Evolutionary conservation across 2,113 vertebrate species (phyloP).

Genomic region (Pluvialis apricaria): DNA sequence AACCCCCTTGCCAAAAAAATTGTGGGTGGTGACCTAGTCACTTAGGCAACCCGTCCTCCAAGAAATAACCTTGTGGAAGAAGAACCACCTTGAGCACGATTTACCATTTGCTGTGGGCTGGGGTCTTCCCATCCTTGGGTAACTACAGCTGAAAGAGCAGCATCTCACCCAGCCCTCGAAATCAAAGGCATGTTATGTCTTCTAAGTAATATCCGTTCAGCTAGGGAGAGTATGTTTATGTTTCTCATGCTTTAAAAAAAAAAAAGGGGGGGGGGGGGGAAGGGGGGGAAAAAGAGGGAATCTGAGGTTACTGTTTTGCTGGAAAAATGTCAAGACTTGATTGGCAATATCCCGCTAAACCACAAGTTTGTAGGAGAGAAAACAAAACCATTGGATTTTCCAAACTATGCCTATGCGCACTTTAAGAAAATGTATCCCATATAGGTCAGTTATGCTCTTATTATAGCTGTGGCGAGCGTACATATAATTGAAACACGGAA

Average conservation of each 20-base stretch:
- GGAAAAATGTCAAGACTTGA: slow-evolving; percentile 71
- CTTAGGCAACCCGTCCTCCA: not conserved
- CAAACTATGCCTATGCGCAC: slow-evolving; percentile 50
- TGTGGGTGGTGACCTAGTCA: not conserved
- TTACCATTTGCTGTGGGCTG: not conserved
- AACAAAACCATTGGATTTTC: slow-evolving; percentile 65
- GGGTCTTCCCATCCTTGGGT: not conserved
- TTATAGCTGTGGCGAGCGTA: slow-evolving; percentile 60
- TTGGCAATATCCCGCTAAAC: slow-evolving; percentile 73
- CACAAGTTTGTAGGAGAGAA: slow-evolving; percentile 69
- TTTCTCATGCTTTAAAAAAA: slow-evolving; percentile 30
- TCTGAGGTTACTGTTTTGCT: slow-evolving; percentile 69
- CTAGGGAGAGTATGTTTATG: slow-evolving; percentile 38
- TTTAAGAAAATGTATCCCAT: slow-evolving; percentile 61
- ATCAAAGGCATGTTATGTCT: slow-evolving; percentile 9
- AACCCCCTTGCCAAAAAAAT: not conserved
- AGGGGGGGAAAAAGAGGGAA: not conserved
- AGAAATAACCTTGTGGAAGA: not conserved
- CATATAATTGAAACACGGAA: slow-evolving; percentile 56
- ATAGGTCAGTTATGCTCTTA: slow-evolving; percentile 47
- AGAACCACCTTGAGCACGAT: not conserved
- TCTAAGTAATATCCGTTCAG: slow-evolving; percentile 28
- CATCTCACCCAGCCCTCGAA: not conserved
- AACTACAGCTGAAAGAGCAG: not conserved
- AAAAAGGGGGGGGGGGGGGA: not conserved